phyloP scores from a whole-genome alignment of 2,888 invertebrate species.

The Synergus itoensis region DNA sequence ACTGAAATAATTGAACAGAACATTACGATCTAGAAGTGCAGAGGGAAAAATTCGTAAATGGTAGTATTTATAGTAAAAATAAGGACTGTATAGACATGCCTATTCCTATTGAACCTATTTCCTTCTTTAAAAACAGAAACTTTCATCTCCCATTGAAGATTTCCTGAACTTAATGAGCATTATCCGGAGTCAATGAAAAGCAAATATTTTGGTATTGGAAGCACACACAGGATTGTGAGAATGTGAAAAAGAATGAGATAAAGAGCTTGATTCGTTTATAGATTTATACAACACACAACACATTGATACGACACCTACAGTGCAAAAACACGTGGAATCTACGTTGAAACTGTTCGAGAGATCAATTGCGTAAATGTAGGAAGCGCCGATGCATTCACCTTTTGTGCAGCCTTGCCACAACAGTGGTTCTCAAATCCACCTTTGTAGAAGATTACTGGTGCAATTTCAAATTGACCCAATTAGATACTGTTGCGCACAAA shows the following conservation, averaged over 20 bases:
- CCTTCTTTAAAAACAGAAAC: too few species aligned
- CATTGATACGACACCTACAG: constrained; percentile 10
- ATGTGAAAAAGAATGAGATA: background rate
- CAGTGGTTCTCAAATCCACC: constrained; percentile 65
- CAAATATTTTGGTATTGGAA: background rate
- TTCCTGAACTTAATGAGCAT: background rate
- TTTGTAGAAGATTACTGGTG: constrained; percentile 31
- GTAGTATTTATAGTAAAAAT: too few species aligned
- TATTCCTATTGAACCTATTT: too few species aligned
- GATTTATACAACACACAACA: background rate
- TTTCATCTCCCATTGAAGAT: too few species aligned
- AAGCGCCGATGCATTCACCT: constrained; percentile 76
- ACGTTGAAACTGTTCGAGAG: constrained; percentile 62
- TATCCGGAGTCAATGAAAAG: background rate
- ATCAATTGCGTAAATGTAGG: constrained; percentile 74
- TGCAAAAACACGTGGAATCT: constrained; percentile 55
- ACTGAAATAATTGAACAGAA: too few species aligned
- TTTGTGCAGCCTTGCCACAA: constrained; percentile 70
- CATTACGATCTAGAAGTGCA: too few species aligned
- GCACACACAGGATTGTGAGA: background rate
- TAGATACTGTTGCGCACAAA: background rate
- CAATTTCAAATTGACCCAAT: constrained; percentile 38
- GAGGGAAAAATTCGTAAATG: too few species aligned
- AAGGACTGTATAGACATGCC: too few species aligned
- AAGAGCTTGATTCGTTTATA: background rate